Conservation (phyloP, 2,888 invertebrate species). For the Erynnis tages region DNA sequence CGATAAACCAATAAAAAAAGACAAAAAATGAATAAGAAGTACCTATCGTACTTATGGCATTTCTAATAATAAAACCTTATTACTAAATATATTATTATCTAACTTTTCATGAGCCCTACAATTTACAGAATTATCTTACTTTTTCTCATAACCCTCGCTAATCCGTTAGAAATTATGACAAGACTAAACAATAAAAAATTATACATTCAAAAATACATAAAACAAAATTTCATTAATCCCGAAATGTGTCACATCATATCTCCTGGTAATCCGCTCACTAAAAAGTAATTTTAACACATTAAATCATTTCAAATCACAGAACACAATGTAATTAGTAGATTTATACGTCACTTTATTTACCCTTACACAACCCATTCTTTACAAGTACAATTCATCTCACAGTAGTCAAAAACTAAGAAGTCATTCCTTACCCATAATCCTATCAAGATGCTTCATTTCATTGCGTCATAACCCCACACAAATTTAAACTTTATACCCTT, state of each 20-base stretch:
- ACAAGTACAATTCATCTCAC: slow-evolving; percentile 8
- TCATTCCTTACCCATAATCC: slow-evolving; percentile 23
- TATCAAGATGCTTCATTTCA: slow-evolving; percentile 11
- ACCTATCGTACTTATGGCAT: too few relatives aligned
- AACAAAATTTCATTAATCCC: not conserved
- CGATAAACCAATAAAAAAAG: too few relatives aligned
- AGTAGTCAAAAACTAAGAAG: slow-evolving; percentile 20
- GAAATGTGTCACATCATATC: slow-evolving; percentile 16
- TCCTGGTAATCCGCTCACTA: slow-evolving; percentile 27
- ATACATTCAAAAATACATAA: not conserved
- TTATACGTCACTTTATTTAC: slow-evolving; percentile 19
- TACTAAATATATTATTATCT: too few relatives aligned
- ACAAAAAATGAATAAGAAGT: too few relatives aligned
- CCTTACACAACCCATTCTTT: slow-evolving; percentile 13
- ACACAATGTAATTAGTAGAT: slow-evolving; percentile 27
- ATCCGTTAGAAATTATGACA: not conserved
- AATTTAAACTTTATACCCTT: slow-evolving; percentile 1
- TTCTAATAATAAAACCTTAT: too few relatives aligned
- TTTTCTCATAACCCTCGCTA: not conserved
- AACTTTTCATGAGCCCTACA: too few relatives aligned
- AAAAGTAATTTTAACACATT: slow-evolving; percentile 54
- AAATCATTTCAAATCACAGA: slow-evolving; percentile 57
- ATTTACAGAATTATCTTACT: too few relatives aligned
- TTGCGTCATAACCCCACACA: slow-evolving; percentile 22
- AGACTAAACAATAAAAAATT: not conserved